A percentile compares a stretch with the other conserved stretches of the same genome.
Conservation (phyloP, 2,113 vertebrate genomes). For the Arizona elegans region DNA sequence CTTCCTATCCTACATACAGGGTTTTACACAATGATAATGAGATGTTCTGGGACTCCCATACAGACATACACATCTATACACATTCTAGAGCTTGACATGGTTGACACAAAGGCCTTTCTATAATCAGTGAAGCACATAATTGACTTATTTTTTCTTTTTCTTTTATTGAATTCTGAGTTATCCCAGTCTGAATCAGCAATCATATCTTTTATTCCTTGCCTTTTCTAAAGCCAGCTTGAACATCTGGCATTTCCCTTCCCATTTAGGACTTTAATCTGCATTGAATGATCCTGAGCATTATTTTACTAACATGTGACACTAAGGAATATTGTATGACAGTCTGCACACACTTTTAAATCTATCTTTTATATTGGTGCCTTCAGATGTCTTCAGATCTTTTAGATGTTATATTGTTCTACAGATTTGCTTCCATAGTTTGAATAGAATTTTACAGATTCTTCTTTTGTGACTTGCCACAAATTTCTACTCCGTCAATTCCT, state of each 20-base stretch:
- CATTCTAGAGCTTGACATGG: neutral
- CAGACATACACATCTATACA: neutral
- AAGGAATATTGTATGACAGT: neutral
- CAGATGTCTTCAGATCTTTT: neutral
- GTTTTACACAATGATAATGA: neutral
- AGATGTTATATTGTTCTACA: neutral
- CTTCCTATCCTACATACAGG: neutral
- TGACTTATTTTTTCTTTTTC: neutral
- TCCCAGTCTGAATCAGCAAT: neutral
- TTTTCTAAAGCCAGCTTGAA: neutral
- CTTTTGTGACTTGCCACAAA: neutral
- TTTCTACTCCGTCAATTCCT: neutral
- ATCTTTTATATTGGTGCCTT: neutral
- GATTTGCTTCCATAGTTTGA: neutral
- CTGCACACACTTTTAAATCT: neutral
- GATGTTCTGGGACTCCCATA: neutral
- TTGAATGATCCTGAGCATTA: neutral
- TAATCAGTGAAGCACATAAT: neutral
- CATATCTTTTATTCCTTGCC: neutral
- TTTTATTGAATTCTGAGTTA: neutral
- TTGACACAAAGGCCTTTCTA: neutral
- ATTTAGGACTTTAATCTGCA: neutral
- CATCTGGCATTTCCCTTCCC: neutral
- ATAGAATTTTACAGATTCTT: neutral
- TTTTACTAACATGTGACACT: neutral